Base-by-base conservation (phyloP, 1,140 invertebrate genomes). In the Helicoverpa armigera region DNA sequence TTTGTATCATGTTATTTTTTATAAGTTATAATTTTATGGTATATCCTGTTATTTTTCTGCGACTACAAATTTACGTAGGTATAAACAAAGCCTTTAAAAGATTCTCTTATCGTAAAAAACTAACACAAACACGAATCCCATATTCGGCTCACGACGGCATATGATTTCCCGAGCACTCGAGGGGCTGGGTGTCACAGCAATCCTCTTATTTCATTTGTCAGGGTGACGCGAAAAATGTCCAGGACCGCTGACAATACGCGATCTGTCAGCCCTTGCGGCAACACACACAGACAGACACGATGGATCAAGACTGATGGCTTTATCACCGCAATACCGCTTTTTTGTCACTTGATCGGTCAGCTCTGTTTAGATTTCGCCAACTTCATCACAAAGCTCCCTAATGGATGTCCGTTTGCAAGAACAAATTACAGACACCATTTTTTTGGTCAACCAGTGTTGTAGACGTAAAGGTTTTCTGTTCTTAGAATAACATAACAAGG, bases 191-290 rank as follows among this genome's bases (percentile, higher is more conserved):
- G 82, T 80, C 77, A 72, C 72, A 73, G 43, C 72, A 83, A 83
- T 83, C 82, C 82, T 83, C 77, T 83, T 83, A 83, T 83, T 83
- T 80, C 82, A 83, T 83, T 83, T 80, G 82, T 83, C 78, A 83
- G 72, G 12, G 70, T 79, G 81, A 82, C 76, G 70, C 43, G 76
- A 79, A 61, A 79, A 50, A 63, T 69, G 82, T 61, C 65, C 61
- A 53, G 73, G 18, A 43, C 60, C 51, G 73, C 77, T 83, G 82
- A 83, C 77, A 80, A 77, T 80, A 74, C 73, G 63, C 82, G 63
- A 77, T 76, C 82, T 77, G 77, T 80, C 78, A 77, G 72, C 69
- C 73, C 70, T 53, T 67, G 63, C 76, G 76, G 75, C 75, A 77
- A 67, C 75, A 77, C 75, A 77, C 50, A 77, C 75, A 65, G 60